These are phyloP conservation scores for Dolomedes plantarius DNA, from an alignment of 2,888 invertebrate genomes.

Conservation along the genomic window DNA sequence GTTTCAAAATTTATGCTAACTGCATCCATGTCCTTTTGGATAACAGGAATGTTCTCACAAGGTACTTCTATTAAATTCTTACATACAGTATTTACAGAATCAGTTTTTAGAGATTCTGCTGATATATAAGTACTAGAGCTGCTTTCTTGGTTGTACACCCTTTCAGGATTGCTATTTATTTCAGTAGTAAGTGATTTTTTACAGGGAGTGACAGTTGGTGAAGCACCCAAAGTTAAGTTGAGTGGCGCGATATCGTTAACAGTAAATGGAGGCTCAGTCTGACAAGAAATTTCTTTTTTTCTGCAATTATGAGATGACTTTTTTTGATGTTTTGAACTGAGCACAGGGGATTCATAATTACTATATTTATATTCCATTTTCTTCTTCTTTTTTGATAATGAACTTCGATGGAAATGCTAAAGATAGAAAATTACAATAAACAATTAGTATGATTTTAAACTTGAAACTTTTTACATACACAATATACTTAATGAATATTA, in stretches of 20 bases:
- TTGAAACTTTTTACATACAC: no score
- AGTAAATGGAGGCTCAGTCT: constrained; percentile 30
- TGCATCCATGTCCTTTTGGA: constrained; percentile 64
- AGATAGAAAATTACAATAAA: background rate
- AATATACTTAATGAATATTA: no score
- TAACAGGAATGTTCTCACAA: constrained; percentile 55
- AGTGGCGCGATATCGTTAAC: constrained; percentile 14
- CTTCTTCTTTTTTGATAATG: constrained; percentile 56
- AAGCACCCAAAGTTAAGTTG: constrained; percentile 21
- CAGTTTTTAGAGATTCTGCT: background rate
- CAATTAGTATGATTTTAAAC: no score
- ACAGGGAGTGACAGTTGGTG: constrained; percentile 25
- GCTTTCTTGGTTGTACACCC: background rate
- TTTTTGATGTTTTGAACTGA: constrained; percentile 23
- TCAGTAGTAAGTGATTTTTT: background rate
- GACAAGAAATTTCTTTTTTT: constrained; percentile 30
- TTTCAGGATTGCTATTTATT: background rate
- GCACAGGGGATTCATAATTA: constrained; percentile 46
- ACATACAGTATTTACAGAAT: background rate
- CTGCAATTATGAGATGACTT: constrained; percentile 15
- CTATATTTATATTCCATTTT: constrained; percentile 43
- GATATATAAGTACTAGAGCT: constrained; percentile 1
- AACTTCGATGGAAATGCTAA: constrained; percentile 62
- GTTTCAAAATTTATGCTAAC: constrained; percentile 64
- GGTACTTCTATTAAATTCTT: constrained; percentile 25